A percentile compares a stretch with the other conserved stretches of the same genome.
Conservation (phyloP, 92 coral and sea anemone genomes). For the Chrysogorgia sp. region DNA sequence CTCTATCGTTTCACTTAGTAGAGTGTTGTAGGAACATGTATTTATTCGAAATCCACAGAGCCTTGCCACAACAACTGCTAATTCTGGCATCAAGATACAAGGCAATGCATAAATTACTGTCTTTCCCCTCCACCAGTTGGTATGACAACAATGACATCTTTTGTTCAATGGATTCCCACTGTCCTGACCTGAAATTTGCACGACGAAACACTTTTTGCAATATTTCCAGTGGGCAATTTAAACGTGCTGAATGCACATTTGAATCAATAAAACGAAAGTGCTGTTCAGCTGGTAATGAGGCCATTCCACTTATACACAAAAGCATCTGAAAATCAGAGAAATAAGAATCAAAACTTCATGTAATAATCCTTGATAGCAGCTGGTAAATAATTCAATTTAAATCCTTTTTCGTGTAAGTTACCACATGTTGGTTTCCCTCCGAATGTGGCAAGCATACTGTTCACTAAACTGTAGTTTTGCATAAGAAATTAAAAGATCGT, state of each 20-base stretch:
- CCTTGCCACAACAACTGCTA: constrained; percentile 35
- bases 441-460: too few species aligned
- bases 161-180: constrained; percentile 8
- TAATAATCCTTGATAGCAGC: too few species aligned
- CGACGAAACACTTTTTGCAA: constrained; percentile 28
- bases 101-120: constrained; percentile 41
- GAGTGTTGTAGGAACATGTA: constrained; percentile 34
- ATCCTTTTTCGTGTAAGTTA: too few species aligned
- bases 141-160: constrained; percentile 47
- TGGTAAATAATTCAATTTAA: too few species aligned
- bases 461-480: too few species aligned
- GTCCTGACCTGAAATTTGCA: constrained; percentile 28
- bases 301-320: too few species aligned
- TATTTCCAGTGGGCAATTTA: background rate
- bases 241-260: background rate
- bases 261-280: background rate
- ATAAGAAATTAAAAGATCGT: too few species aligned
- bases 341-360: too few species aligned
- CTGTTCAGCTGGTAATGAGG: too few species aligned
- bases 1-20: constrained; percentile 23
- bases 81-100: constrained; percentile 19
- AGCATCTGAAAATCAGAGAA: too few species aligned
- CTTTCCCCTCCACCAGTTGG: constrained; percentile 62
- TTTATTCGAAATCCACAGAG: constrained; percentile 29
- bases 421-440: too few species aligned